A percentile compares a stretch with the other conserved stretches of the same genome.
These are phyloP conservation scores for Himalopsyche tibetana DNA, from an alignment of 2,888 invertebrate species.

Conservation along the genomic window DNA sequence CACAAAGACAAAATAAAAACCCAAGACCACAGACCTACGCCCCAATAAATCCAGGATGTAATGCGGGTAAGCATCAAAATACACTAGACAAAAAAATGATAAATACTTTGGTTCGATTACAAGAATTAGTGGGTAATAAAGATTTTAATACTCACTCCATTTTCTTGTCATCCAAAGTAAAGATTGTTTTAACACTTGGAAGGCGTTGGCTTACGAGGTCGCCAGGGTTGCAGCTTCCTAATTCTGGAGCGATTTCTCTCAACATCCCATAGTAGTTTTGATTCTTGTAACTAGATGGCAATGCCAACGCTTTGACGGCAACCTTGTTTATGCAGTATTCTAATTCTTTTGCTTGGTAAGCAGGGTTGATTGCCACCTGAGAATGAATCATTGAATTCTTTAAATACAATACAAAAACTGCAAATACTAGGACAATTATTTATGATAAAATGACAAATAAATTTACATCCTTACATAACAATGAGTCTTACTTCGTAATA, in stretches of 20 bases:
- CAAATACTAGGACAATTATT: no score
- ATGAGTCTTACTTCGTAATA: no score
- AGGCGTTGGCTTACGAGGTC: conserved; percentile 72
- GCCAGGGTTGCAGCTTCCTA: conserved; percentile 72
- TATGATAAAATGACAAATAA: no score
- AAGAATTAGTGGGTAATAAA: no score
- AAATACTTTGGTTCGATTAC: no score
- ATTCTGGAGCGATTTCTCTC: conserved; percentile 78
- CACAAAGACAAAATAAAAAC: no score
- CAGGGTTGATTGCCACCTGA: conserved; percentile 87
- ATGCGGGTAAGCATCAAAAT: no score
- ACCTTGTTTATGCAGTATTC: conserved; percentile 85
- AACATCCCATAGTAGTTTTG: conserved; percentile 83
- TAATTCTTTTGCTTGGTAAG: conserved; percentile 83
- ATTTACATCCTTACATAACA: no score
- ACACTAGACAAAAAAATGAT: no score
- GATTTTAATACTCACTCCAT: conserved; percentile 71
- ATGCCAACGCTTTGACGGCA: conserved; percentile 81
- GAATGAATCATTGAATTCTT: conserved; percentile 60
- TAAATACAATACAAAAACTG: neutral
- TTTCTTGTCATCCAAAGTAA: conserved; percentile 76
- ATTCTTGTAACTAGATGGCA: conserved; percentile 79
- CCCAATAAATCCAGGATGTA: no score
- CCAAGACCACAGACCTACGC: no score
- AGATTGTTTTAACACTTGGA: conserved; percentile 77